These are phyloP conservation scores for Merops nubicus DNA, from an alignment of 2,113 vertebrate species.

Conservation along the genomic window DNA sequence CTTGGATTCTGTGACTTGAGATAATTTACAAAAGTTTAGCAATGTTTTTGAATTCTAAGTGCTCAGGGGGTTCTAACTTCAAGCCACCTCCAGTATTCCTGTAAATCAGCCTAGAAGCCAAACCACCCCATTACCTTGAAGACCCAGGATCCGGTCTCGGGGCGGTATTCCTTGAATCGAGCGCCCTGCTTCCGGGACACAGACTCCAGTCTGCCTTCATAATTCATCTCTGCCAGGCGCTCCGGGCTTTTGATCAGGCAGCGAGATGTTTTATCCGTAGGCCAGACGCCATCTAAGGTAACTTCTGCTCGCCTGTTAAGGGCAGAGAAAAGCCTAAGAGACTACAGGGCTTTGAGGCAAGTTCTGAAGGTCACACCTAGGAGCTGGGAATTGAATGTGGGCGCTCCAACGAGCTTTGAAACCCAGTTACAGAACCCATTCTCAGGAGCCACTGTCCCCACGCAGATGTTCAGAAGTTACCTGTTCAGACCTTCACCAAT, in stretches of 20 bases:
- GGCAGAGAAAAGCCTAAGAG: accelerated
- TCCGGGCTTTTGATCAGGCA: slow-evolving; percentile 90
- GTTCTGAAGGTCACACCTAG: neutral
- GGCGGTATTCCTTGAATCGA: slow-evolving; percentile 93
- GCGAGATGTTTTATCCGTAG: slow-evolving; percentile 91
- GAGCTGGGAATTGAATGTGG: accelerated
- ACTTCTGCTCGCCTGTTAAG: slow-evolving; percentile 85
- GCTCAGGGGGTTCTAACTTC: neutral
- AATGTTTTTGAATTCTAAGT: accelerated
- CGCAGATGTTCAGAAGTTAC: slow-evolving; percentile 30
- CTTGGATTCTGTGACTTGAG: neutral
- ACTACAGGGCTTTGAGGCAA: neutral
- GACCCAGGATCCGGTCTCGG: slow-evolving; percentile 95
- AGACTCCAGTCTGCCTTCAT: slow-evolving; percentile 88
- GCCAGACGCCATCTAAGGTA: slow-evolving; percentile 95
- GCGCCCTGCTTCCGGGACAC: slow-evolving; percentile 91
- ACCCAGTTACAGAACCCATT: accelerated
- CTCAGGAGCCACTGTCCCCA: too few species aligned
- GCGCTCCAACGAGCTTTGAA: neutral
- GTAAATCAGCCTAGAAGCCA: neutral
- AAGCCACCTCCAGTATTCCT: neutral
- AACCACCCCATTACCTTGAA: slow-evolving; percentile 82
- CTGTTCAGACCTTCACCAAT: slow-evolving; percentile 92
- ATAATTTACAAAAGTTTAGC: accelerated
- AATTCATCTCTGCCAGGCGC: slow-evolving; percentile 89